Evolutionary conservation across 2,888 invertebrate genomes (phyloP).

Genomic region (Labia minor): DNA sequence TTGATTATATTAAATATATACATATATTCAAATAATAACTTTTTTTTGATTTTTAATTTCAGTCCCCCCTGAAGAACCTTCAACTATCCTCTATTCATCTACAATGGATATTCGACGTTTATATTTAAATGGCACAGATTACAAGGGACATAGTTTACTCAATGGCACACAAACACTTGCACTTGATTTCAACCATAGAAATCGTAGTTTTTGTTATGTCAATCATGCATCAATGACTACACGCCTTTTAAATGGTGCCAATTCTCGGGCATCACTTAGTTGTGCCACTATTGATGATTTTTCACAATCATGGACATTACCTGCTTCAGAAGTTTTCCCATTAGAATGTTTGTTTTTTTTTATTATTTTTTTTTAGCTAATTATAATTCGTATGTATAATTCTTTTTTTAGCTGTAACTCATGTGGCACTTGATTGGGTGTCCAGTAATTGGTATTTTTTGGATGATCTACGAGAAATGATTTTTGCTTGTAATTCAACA

Average conservation of each 20-base stretch:
- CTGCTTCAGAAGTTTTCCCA: constrained; percentile 50
- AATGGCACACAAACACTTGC: constrained; percentile 38
- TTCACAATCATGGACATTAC: constrained; percentile 45
- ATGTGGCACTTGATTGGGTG: constrained; percentile 74
- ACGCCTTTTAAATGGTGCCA: constrained; percentile 33
- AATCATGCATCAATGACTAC: constrained; percentile 41
- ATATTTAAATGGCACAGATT: constrained; percentile 43
- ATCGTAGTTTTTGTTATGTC: constrained; percentile 60
- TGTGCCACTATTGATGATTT: constrained; percentile 58
- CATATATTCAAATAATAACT: constrained; percentile 14
- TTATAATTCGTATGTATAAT: constrained; percentile 21
- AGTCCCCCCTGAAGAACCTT: constrained; percentile 38
- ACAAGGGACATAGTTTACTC: constrained; percentile 37
- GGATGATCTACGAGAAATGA: constrained; percentile 54
- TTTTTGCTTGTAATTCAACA: constrained; percentile 56
- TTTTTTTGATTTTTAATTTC: constrained; percentile 45
- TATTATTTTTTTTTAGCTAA: background rate
- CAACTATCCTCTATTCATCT: constrained; percentile 59
- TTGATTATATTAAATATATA: too few species aligned
- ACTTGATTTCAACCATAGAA: constrained; percentile 56
- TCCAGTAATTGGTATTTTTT: constrained; percentile 77
- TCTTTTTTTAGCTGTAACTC: constrained; percentile 51
- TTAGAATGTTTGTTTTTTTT: constrained; percentile 42
- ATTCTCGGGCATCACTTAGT: constrained; percentile 40
- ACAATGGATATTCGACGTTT: constrained; percentile 52